phyloP scores from a whole-genome alignment of 2,888 invertebrate genomes.

The Acanthosepion pharaonis region DNA sequence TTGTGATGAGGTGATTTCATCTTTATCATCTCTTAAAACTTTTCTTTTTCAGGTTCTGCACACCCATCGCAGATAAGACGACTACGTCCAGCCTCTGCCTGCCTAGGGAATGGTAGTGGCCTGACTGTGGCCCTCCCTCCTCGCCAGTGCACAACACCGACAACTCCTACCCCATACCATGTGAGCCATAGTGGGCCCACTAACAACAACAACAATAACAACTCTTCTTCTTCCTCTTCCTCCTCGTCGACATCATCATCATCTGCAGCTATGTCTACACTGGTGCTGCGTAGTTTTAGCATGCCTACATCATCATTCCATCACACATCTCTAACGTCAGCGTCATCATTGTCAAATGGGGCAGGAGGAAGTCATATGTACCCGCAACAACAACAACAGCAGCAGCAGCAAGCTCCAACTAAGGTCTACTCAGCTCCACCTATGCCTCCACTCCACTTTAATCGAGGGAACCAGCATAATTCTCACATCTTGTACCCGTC shows the following conservation, averaged over 20 bases:
- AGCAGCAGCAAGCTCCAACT: neutral
- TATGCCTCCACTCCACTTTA: slow-evolving; percentile 22
- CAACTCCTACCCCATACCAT: slow-evolving; percentile 55
- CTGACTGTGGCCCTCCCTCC: slow-evolving; percentile 55
- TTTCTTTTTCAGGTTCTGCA: slow-evolving; percentile 53
- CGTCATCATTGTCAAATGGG: slow-evolving; percentile 34
- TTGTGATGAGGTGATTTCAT: too few relatives aligned
- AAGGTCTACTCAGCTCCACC: neutral
- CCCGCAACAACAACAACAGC: neutral
- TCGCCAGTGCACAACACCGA: slow-evolving; percentile 56
- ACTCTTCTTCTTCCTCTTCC: slow-evolving; percentile 51
- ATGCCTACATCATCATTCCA: slow-evolving; percentile 62
- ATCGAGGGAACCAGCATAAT: slow-evolving; percentile 13
- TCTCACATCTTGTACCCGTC: slow-evolving; percentile 39
- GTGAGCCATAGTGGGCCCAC: slow-evolving; percentile 48
- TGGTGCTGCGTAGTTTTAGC: slow-evolving; percentile 64
- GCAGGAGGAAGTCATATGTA: neutral
- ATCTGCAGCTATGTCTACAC: slow-evolving; percentile 50
- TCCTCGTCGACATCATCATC: slow-evolving; percentile 39
- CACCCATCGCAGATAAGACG: slow-evolving; percentile 52
- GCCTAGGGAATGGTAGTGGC: slow-evolving; percentile 39
- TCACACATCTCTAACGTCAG: slow-evolving; percentile 49
- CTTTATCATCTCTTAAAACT: neutral
- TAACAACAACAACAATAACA: slow-evolving; percentile 49
- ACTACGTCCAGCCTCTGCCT: slow-evolving; percentile 49